Base-by-base conservation (phyloP, 2,797 vertebrate species). In the Phaenicophaeus curvirostris region DNA sequence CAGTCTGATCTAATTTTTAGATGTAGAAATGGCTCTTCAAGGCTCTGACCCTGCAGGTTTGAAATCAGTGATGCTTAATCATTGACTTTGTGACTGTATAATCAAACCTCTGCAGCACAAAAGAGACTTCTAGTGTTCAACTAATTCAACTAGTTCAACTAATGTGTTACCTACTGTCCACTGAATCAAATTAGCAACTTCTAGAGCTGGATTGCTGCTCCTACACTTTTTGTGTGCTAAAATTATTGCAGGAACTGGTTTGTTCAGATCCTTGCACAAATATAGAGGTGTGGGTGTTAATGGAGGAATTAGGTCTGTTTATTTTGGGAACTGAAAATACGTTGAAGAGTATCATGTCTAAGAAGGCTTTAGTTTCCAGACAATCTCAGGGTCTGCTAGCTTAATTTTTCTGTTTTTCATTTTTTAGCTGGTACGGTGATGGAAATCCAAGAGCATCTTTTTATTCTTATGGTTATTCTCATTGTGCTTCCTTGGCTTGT, bases 281-380 rank as follows among this genome's bases (percentile, higher is more conserved):
- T 39, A 44, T 24, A 71, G 67, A 75, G 15, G 9, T 27, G 27
- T 5, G 39, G 20, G 5, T 71, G 17, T 51, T 75, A 76, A 31
- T 16, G 10, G 15, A 66, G 54, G 3, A 76, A 74, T 62, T 15
- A 5, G 1, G 6, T 57, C 39, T 61, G 15, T 46, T 39, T 67
- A 7, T 11, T 68, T 63, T 41, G 4, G 1, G 24, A 67, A 55
- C 15, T 7, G 42, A 89, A 91, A 59, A 76, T 50, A n/a, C 6
- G 33, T 57, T 57, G 21, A 73, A 48, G 2, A 9, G 5, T 57
- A 35, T 35, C 0, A 0, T n/a, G 10, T 50, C 14, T 63, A 46
- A 77, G 35, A 55, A 41, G 10, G 13, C 31, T 88, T 76, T 53
- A 7, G 11, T 63, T 78, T 94, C 75, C 55, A 85, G 48, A 57